Evolutionary conservation across 2,888 invertebrate genomes (phyloP).

Genomic region (Drosophila suboccidentalis): DNA sequence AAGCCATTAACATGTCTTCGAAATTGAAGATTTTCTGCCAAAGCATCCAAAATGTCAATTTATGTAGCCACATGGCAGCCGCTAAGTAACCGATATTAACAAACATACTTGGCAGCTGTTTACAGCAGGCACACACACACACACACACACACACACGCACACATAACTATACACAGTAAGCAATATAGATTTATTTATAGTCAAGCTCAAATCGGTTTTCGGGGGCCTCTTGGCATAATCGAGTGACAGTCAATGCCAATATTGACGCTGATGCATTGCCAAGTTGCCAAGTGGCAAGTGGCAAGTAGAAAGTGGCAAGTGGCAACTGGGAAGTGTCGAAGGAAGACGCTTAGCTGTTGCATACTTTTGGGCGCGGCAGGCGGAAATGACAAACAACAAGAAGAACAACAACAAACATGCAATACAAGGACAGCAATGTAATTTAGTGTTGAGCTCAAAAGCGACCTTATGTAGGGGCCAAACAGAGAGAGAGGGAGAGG

Average conservation of each 20-base stretch:
- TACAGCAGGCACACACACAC: constrained; percentile 15
- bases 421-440: constrained; percentile 39
- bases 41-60: constrained; percentile 18
- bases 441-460: constrained; percentile 31
- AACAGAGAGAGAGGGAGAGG: too few species aligned
- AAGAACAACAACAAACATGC: constrained; percentile 7
- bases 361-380: constrained; percentile 48
- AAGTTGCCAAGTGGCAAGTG: constrained; percentile 61
- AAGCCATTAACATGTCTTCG: background rate
- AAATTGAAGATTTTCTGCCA: background rate
- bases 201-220: constrained; percentile 44
- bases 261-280: constrained; percentile 77
- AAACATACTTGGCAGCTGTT: constrained; percentile 46
- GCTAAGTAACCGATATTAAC: constrained; percentile 47
- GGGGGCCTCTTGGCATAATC: constrained; percentile 41
- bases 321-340: constrained; percentile 23
- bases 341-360: constrained; percentile 66
- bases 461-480: background rate
- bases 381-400: constrained; percentile 63
- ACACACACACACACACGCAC: background rate
- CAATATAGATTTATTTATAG: constrained; percentile 39
- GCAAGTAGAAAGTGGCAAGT: too few species aligned
- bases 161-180: background rate
- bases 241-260: constrained; percentile 62
- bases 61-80: constrained; percentile 18